Base-by-base conservation (phyloP, 2,888 invertebrate species). In the Odiellus spinosus region DNA sequence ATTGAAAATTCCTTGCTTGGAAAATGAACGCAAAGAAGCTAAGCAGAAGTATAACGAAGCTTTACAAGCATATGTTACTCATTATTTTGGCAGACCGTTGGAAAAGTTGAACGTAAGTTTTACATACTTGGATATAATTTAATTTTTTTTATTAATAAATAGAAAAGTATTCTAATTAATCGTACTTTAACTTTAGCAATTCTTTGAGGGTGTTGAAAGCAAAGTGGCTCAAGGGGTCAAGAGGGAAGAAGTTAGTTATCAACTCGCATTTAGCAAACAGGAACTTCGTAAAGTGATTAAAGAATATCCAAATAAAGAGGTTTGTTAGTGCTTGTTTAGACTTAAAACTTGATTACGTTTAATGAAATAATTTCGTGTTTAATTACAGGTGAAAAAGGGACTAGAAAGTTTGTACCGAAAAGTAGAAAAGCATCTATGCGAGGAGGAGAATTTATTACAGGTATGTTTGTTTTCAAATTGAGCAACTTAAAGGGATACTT, bases 201-300 rank as follows among this genome's bases (percentile, higher is more conserved):
- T 98, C 72, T 95, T 98, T 64, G 96, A 98, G 67, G 91, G 93
- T 43, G 91, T 98, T 46, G 81, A 91, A 68, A 81, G 80, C 53
- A 83, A 85, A 64, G 88, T 96, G 52, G 82, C 84, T 45, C 80
- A 82, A 61, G 96, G 98, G 46, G 88, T 91, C 42, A 91, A 90
- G 65, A 86, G 87, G 63, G 87, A 91, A 38, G 96, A 98, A 73
- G 87, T 98, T 46, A 87, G 93, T 63, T 98, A 88, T 71, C 95
- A 96, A 71, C 78, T 91, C 70, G 91, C 90, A 34, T 96, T 84
- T 69, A 91, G 88, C 64, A 91, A 95, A 70, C 88, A 90, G 69
- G 95, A 96, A 70, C 73, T 98, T 57, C 76, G 90, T 48, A 86
- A 90, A 67, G 85, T 93, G 39, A 90, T 95, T 50, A 82, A 82